A percentile compares a stretch with the other conserved stretches of the same genome.
Conservation (phyloP, 2,797 vertebrate species). For the Danio tinwini region DNA sequence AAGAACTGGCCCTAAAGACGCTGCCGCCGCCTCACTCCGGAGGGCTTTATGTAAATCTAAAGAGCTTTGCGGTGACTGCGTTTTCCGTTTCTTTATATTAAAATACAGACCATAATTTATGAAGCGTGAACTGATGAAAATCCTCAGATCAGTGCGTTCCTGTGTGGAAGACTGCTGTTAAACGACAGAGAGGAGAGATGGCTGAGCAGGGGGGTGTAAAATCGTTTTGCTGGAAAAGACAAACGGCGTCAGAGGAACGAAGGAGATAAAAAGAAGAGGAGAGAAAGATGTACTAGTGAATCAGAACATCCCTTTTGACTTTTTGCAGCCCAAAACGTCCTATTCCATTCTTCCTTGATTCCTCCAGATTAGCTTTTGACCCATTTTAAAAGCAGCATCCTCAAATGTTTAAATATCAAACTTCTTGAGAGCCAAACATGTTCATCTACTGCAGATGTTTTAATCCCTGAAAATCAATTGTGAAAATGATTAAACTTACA, state of each 20-base stretch:
- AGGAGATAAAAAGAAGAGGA: constrained; percentile 65
- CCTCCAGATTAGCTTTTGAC: constrained; percentile 65
- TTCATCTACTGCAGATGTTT: constrained; percentile 5
- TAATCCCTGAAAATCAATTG: constrained; percentile 24
- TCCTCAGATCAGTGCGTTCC: constrained; percentile 79
- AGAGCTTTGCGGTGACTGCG: constrained; percentile 66
- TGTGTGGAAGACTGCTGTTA: constrained; percentile 64
- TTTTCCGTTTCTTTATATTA: constrained; percentile 79
- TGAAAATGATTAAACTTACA: neutral
- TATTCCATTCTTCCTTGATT: constrained; percentile 66
- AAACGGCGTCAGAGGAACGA: constrained; percentile 74
- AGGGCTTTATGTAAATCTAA: constrained; percentile 66
- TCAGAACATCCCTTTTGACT: constrained; percentile 63
- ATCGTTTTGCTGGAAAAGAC: constrained; percentile 68
- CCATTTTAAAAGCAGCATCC: constrained; percentile 19
- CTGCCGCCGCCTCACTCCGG: neutral
- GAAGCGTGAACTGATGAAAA: constrained; percentile 80
- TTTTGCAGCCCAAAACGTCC: constrained; percentile 71
- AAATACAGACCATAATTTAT: constrained; percentile 79
- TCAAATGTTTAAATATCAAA: constrained; percentile 22
- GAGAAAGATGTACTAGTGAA: constrained; percentile 58
- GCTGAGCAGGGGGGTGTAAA: constrained; percentile 68
- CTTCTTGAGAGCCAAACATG: constrained; percentile 7
- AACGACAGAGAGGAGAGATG: constrained; percentile 64
- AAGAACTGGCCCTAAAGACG: constrained; percentile 23